These are phyloP conservation scores for Tridacna crocea DNA, from an alignment of 2,888 invertebrate species.

Conservation along the genomic window DNA sequence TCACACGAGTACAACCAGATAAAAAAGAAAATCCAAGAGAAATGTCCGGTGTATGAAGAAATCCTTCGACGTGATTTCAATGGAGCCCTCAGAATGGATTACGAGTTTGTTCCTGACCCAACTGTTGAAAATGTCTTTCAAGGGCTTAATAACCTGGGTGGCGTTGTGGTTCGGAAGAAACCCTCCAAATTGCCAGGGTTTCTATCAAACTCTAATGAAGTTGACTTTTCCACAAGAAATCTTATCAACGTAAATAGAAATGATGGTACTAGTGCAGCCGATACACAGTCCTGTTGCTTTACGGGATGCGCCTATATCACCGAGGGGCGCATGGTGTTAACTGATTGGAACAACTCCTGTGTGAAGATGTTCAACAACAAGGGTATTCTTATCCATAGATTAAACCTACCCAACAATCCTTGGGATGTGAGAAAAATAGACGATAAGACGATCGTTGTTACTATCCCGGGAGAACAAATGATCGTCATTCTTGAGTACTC, in stretches of 20 bases:
- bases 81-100: conserved; percentile 46
- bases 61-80: conserved; percentile 58
- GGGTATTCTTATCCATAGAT: conserved; percentile 32
- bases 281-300: conserved; percentile 51
- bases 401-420: conserved; percentile 52
- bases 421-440: conserved; percentile 58
- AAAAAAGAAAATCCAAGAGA: conserved; percentile 47
- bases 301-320: conserved; percentile 46
- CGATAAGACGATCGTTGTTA: conserved; percentile 46
- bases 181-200: conserved; percentile 56
- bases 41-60: conserved; percentile 62
- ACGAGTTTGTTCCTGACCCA: conserved; percentile 52
- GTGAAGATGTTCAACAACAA: conserved; percentile 58
- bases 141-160: conserved; percentile 38
- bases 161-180: conserved; percentile 35
- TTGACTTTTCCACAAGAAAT: conserved; percentile 37
- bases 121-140: conserved; percentile 39
- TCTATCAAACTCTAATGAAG: conserved; percentile 45
- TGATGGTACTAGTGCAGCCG: conserved; percentile 35
- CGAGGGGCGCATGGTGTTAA: conserved; percentile 44
- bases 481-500: conserved; percentile 45
- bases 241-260: conserved; percentile 28
- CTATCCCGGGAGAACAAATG: conserved; percentile 52
- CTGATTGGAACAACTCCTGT: conserved; percentile 61
- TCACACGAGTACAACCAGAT: conserved; percentile 38